Conservation (phyloP, 2,797 vertebrate genomes). For the Serranus cabrilla region DNA sequence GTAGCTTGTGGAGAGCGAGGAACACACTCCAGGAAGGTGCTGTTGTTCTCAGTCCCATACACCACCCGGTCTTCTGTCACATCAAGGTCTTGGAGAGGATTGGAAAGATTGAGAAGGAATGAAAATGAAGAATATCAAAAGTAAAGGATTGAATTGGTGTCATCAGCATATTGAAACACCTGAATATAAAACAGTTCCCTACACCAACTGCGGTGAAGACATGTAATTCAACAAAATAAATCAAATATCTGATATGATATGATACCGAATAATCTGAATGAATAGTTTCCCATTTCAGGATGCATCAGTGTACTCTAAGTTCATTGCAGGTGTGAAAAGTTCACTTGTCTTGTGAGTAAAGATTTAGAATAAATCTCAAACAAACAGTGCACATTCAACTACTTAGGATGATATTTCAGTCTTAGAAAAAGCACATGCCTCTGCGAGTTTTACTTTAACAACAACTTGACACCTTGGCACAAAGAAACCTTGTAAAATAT, state of each 20-base stretch:
- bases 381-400: neutral
- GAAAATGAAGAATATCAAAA: too few relatives aligned
- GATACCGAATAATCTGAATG: accelerated
- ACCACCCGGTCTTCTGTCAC: conserved; percentile 83
- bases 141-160: neutral
- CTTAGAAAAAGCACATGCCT: conserved; percentile 17
- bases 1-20: conserved; percentile 91
- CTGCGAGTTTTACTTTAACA: conserved; percentile 17
- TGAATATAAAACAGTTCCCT: neutral
- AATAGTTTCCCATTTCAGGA: neutral
- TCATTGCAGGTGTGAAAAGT: neutral
- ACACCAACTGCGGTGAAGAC: neutral
- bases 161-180: neutral
- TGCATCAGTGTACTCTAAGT: too few relatives aligned
- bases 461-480: conserved; percentile 33
- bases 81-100: conserved; percentile 78
- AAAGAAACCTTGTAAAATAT: conserved; percentile 28
- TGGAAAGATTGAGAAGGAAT: conserved; percentile 21
- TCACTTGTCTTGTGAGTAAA: neutral
- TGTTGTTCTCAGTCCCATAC: conserved; percentile 94
- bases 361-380: neutral
- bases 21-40: conserved; percentile 94
- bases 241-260: too few relatives aligned
- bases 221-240: neutral
- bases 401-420: conserved; percentile 1